These are phyloP conservation scores for Alaudala cheleensis DNA, from an alignment of 2,113 vertebrate genomes.

Conservation along the genomic window DNA sequence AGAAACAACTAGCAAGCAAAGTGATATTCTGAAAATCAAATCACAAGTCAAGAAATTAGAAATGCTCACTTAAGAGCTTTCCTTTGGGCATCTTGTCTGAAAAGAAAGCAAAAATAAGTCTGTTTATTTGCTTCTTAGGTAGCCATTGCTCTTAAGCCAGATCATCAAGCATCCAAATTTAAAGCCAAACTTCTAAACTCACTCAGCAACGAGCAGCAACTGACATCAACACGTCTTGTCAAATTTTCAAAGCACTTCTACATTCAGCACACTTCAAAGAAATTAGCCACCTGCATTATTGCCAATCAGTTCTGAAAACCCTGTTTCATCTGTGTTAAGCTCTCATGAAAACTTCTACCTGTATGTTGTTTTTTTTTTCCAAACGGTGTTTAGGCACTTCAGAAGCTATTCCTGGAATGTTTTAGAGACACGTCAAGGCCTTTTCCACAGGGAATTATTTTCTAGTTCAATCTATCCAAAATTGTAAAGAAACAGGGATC, in stretches of 20 bases:
- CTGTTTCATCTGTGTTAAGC: neutral
- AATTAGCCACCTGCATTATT: slow-evolving; percentile 21
- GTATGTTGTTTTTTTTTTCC: neutral
- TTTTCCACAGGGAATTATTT: neutral
- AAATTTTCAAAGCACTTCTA: slow-evolving; percentile 35
- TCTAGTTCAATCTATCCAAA: neutral
- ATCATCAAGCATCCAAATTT: neutral
- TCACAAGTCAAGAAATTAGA: neutral
- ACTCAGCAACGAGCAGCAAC: neutral
- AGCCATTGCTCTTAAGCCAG: neutral
- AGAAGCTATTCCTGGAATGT: slow-evolving; percentile 19
- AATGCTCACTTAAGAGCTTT: neutral
- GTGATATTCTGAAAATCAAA: neutral
- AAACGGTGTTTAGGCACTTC: neutral
- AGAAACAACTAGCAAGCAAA: neutral
- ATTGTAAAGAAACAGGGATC: neutral
- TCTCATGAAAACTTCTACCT: neutral
- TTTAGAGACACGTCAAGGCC: neutral
- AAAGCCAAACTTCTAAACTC: neutral
- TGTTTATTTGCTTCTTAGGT: neutral
- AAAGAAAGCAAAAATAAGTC: neutral
- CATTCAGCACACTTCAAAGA: neutral
- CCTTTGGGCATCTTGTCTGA: neutral
- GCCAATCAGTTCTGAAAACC: neutral
- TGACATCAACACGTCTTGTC: neutral